A percentile compares a stretch with the other conserved stretches of the same genome.
phyloP scores from a whole-genome alignment of 2,888 invertebrate genomes.

The Thecophora atra region DNA sequence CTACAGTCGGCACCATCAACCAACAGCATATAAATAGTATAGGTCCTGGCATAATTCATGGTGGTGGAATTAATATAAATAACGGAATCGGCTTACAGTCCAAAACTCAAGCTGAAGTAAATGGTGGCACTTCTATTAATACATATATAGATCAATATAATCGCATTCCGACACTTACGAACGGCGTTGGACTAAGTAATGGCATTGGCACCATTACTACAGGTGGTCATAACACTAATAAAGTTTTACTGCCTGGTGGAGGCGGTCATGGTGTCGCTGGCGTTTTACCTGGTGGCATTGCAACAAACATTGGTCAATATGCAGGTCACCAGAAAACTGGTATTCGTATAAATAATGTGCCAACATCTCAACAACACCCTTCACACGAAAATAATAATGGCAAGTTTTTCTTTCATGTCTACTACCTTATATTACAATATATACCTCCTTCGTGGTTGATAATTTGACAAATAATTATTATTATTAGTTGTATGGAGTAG shows the following conservation, averaged over 20 bases:
- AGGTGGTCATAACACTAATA: conserved; percentile 47
- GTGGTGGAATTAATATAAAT: conserved; percentile 42
- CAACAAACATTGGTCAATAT: conserved; percentile 47
- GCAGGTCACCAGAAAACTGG: conserved; percentile 58
- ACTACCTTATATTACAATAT: too few relatives aligned
- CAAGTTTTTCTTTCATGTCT: conserved; percentile 47
- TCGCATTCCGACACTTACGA: conserved; percentile 62
- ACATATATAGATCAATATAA: conserved; percentile 65
- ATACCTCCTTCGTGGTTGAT: too few relatives aligned
- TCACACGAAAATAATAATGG: conserved; percentile 56
- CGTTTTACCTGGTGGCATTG: conserved; percentile 54
- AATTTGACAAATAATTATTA: too few relatives aligned
- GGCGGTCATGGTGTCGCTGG: conserved; percentile 55
- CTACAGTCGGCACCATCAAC: conserved; percentile 35
- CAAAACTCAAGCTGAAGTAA: conserved; percentile 49
- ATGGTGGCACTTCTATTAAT: conserved; percentile 60
- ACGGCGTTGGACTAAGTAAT: conserved; percentile 52
- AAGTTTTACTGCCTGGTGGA: conserved; percentile 53
- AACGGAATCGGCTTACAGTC: conserved; percentile 49
- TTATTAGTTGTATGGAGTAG: too few relatives aligned
- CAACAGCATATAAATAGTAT: conserved; percentile 44
- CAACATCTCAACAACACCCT: conserved; percentile 61
- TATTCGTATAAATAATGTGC: conserved; percentile 64
- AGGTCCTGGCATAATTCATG: conserved; percentile 50
- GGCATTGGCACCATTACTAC: conserved; percentile 42